A percentile compares a stretch with the other conserved stretches of the same genome.
Evolutionary conservation across 1,140 invertebrate species (phyloP).

Genomic region (Globodera rostochiensis): DNA sequence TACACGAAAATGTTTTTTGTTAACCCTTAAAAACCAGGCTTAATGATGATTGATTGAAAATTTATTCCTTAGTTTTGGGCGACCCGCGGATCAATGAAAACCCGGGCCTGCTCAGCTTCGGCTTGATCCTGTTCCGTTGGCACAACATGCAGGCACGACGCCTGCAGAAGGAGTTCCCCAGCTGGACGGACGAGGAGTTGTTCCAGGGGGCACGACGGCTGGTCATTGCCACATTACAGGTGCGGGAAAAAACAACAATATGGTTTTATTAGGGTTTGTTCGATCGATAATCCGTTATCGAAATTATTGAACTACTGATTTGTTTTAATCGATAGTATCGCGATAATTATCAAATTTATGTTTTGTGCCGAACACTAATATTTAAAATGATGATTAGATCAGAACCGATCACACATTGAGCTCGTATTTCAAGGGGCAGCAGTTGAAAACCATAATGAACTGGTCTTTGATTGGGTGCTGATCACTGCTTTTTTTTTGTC

Average conservation of each 20-base stretch:
- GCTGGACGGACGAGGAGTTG: slow-evolving; percentile 89
- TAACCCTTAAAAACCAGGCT: background rate
- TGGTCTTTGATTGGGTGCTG: too few relatives aligned
- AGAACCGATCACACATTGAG: too few relatives aligned
- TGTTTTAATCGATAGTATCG: too few relatives aligned
- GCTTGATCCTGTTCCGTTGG: slow-evolving; percentile 90
- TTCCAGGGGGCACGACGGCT: slow-evolving; percentile 85
- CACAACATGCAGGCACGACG: slow-evolving; percentile 86
- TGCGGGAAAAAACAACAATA: slow-evolving; percentile 61
- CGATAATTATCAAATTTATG: too few relatives aligned
- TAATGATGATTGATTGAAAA: background rate
- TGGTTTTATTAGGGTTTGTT: background rate
- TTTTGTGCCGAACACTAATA: too few relatives aligned
- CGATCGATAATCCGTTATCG: too few relatives aligned
- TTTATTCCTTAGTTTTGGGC: slow-evolving; percentile 78
- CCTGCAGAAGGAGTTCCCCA: slow-evolving; percentile 78
- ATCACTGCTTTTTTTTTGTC: too few relatives aligned
- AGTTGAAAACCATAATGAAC: too few relatives aligned
- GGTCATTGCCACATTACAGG: slow-evolving; percentile 90
- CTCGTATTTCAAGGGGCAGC: too few relatives aligned
- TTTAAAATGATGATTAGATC: too few relatives aligned
- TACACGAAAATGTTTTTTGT: background rate
- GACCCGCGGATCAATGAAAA: slow-evolving; percentile 96
- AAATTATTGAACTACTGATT: too few relatives aligned
- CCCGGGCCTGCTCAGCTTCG: slow-evolving; percentile 87